Conservation (phyloP, 2,797 vertebrate species). For the Botia almorhae region DNA sequence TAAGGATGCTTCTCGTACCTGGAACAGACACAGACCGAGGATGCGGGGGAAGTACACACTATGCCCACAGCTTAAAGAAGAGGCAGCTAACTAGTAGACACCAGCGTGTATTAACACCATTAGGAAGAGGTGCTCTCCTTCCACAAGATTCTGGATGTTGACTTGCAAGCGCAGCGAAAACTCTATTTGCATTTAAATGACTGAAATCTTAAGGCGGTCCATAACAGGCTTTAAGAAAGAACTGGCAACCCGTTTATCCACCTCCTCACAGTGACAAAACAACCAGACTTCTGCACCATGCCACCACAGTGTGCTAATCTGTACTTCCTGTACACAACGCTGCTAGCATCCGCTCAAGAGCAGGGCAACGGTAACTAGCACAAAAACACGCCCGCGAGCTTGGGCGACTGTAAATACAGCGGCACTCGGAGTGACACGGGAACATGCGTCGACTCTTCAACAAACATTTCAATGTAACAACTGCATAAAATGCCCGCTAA, state of each 20-base stretch:
- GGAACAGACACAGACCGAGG: constrained; percentile 61
- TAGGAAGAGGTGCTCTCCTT: constrained; percentile 65
- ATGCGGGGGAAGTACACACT: constrained; percentile 67
- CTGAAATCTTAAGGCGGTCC: constrained; percentile 60
- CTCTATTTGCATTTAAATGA: constrained; percentile 67
- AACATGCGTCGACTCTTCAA: neutral
- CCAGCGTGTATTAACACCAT: constrained; percentile 77
- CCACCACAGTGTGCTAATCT: constrained; percentile 59
- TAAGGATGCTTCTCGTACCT: too few relatives aligned
- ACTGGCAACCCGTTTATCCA: constrained; percentile 69
- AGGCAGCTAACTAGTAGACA: constrained; percentile 67
- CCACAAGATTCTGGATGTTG: constrained; percentile 49
- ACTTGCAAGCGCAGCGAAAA: too few relatives aligned
- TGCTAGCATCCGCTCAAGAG: constrained; percentile 32
- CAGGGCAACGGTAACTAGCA: constrained; percentile 24
- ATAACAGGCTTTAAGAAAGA: constrained; percentile 72
- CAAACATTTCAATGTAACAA: neutral
- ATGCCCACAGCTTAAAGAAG: constrained; percentile 76
- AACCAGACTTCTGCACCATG: constrained; percentile 54
- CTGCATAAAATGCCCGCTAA: too few relatives aligned
- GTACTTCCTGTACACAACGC: constrained; percentile 48
- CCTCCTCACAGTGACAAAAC: constrained; percentile 64
- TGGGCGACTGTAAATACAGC: constrained; percentile 5
- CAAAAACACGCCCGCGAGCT: constrained; percentile 24
- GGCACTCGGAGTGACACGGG: constrained; percentile 15